These are phyloP conservation scores for Cartodere bifasciata DNA, from an alignment of 2,888 invertebrate genomes.

Conservation along the genomic window DNA sequence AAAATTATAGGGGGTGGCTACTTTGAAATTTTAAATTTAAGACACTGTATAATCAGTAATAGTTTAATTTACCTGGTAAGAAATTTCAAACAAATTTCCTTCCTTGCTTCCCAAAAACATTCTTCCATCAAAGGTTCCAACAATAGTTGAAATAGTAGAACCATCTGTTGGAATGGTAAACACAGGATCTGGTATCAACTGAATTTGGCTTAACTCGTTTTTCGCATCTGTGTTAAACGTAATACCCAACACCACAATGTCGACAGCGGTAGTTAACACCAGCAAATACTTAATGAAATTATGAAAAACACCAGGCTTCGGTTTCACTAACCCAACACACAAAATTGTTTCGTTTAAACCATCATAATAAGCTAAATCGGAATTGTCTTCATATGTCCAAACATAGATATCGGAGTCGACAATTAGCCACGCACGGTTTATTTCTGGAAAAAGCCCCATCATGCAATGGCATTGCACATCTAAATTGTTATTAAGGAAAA, in stretches of 20 bases:
- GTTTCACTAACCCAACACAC: slow-evolving; percentile 80
- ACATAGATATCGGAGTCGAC: slow-evolving; percentile 97
- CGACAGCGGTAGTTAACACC: slow-evolving; percentile 86
- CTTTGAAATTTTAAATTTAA: no score
- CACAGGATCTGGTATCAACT: slow-evolving; percentile 87
- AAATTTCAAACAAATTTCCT: slow-evolving; percentile 88
- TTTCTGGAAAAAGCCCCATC: slow-evolving; percentile 96
- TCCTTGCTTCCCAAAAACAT: slow-evolving; percentile 93
- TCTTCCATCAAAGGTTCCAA: slow-evolving; percentile 69
- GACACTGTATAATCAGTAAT: no score
- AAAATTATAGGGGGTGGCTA: no score
- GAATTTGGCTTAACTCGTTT: slow-evolving; percentile 60
- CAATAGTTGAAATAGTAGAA: slow-evolving; percentile 68
- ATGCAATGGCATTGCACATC: slow-evolving; percentile 92
- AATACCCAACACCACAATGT: slow-evolving; percentile 78
- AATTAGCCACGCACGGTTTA: slow-evolving; percentile 91
- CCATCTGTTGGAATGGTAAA: slow-evolving; percentile 87
- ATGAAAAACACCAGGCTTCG: slow-evolving; percentile 81
- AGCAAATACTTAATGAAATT: slow-evolving; percentile 82
- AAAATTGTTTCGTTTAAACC: slow-evolving; percentile 89
- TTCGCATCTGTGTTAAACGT: slow-evolving; percentile 42
- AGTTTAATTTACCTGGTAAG: slow-evolving; percentile 60
- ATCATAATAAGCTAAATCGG: slow-evolving; percentile 94
- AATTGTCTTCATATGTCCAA: slow-evolving; percentile 93
- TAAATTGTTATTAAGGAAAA: no score